Evolutionary conservation across 2,888 invertebrate species (phyloP), one percentile per base, ranked within the genome.

Genomic region (Gastrophysa polygoni): DNA sequence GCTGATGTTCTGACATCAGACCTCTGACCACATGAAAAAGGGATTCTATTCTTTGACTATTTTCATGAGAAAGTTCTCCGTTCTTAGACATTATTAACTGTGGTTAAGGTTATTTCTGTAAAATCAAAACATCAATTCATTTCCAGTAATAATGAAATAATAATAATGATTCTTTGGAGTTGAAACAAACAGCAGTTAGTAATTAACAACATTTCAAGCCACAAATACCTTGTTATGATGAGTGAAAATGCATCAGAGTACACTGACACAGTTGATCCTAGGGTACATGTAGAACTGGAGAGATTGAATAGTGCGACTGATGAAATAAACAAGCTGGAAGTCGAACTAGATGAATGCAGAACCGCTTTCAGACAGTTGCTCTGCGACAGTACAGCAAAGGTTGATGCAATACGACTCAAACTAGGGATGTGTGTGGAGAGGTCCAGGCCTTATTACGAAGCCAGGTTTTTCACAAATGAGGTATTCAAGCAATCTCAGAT

Each of bases 381-480:
- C 28, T 90, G 91, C 38, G 94, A 95, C 75, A 93, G 94, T 16
- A 92, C 93, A 20, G 85, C 91, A 7, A 87, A 90, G 69, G 91
- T 95, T 71, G 93, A 95, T 79, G 85, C 87, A 67, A 85, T 95
- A 56, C 88, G 92, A 4, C 89, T 91, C 74, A 95, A 95, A 80
- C 84, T 93, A 60, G 93, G 94, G 43, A 87, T 89, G 76, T 92
- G 92, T 73, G 91, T 96, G 52, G 92, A 94, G 75, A 90, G 92
- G 80, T 92, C 95, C 3, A 87, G 93, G 70, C 95, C 95, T 1
- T 96, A 95, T 76, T 96, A 95, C 83, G 95, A 95, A 82, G 90
- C 95, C 29, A 86, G 93, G 73, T 91, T 93, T 80, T 88, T 89
- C 81, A 90, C 92, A 55, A 91, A 91, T 79, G 91, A 91, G 88